These are phyloP conservation scores for Centruroides sculpturatus DNA, from an alignment of 1,140 invertebrate genomes.

Conservation along the genomic window DNA sequence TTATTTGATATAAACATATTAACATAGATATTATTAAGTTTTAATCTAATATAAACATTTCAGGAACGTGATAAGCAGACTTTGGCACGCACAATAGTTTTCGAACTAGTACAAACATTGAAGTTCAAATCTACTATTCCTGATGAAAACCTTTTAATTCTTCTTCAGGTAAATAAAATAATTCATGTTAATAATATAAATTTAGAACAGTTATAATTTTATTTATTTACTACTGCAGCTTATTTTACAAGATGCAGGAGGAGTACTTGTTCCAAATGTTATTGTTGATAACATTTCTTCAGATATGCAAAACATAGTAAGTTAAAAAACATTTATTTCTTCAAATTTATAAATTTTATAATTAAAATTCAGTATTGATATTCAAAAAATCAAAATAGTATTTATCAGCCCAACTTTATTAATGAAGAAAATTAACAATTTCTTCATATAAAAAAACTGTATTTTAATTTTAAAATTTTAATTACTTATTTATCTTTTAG, in stretches of 20 bases:
- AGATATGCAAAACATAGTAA: slow-evolving; percentile 15
- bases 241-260: slow-evolving; percentile 55
- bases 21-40: not conserved
- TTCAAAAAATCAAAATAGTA: too few relatives aligned
- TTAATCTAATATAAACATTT: slow-evolving; percentile 2
- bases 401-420: too few relatives aligned
- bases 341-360: too few relatives aligned
- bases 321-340: not conserved
- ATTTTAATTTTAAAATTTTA: too few relatives aligned
- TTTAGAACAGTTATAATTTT: not conserved
- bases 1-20: not conserved
- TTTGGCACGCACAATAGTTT: slow-evolving; percentile 75
- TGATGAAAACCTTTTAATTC: slow-evolving; percentile 80
- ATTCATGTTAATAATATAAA: too few relatives aligned
- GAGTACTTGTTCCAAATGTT: slow-evolving; percentile 38
- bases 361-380: too few relatives aligned
- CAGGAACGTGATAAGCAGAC: slow-evolving; percentile 86
- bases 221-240: slow-evolving; percentile 25
- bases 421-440: too few relatives aligned
- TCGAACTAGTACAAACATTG: slow-evolving; percentile 84
- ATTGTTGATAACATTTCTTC: slow-evolving; percentile 34
- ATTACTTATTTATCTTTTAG: too few relatives aligned
- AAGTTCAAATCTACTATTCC: slow-evolving; percentile 89
- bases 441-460: too few relatives aligned
- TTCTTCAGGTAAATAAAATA: slow-evolving; percentile 53